These are phyloP conservation scores for Xyrauchen texanus DNA, from an alignment of 2,113 vertebrate genomes.

Conservation along the genomic window DNA sequence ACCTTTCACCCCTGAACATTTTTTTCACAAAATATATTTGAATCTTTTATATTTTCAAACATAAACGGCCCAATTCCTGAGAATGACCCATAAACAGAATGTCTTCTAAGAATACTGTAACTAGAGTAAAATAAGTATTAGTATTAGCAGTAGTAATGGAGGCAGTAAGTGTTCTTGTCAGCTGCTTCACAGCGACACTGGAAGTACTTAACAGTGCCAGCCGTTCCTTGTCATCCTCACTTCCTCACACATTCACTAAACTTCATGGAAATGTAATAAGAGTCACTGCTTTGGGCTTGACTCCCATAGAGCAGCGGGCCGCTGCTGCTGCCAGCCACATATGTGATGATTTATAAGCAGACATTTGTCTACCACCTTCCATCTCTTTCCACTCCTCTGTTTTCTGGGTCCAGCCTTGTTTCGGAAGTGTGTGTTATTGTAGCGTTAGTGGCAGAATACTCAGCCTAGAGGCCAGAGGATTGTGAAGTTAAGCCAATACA, in stretches of 20 bases:
- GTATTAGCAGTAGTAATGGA: slow-evolving; percentile 69
- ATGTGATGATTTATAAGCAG: slow-evolving; percentile 64
- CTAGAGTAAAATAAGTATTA: not conserved
- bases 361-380: slow-evolving; percentile 52
- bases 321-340: slow-evolving; percentile 62
- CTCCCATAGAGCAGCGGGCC: slow-evolving; percentile 63
- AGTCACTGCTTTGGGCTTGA: slow-evolving; percentile 59
- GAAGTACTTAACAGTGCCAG: slow-evolving; percentile 55
- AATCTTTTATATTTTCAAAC: not conserved
- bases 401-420: slow-evolving; percentile 33
- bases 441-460: slow-evolving; percentile 49
- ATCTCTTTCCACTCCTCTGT: slow-evolving; percentile 31
- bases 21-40: too few relatives aligned
- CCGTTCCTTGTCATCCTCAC: slow-evolving; percentile 59
- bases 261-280: slow-evolving; percentile 71
- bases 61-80: not conserved
- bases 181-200: slow-evolving; percentile 62
- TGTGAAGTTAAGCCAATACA: slow-evolving; percentile 58
- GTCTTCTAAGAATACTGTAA: slow-evolving; percentile 4
- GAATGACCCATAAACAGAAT: slow-evolving; percentile 18
- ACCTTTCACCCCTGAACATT: too few relatives aligned
- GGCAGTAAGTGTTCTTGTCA: slow-evolving; percentile 58
- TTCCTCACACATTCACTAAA: slow-evolving; percentile 69
- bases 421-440: slow-evolving; percentile 55
- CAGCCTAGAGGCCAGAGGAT: slow-evolving; percentile 58